Evolutionary conservation across 1,140 invertebrate species (phyloP).

Genomic region (Andricus grossulariae): DNA sequence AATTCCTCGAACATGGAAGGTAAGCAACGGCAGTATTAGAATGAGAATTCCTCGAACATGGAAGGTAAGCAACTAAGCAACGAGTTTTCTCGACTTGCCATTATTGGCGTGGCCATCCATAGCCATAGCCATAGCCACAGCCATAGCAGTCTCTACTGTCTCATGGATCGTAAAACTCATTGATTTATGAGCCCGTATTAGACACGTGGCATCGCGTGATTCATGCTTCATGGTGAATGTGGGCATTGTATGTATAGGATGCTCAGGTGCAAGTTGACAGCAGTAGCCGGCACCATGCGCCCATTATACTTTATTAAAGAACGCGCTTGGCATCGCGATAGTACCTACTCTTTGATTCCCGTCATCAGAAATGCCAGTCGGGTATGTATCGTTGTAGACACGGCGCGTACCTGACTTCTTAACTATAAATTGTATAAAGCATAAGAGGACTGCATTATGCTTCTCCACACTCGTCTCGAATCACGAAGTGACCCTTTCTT

Average conservation of each 20-base stretch:
- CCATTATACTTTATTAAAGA: constrained; percentile 56
- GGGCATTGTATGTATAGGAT: constrained; percentile 44
- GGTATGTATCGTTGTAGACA: constrained; percentile 35
- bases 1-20: constrained; percentile 15
- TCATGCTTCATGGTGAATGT: constrained; percentile 46
- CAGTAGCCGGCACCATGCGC: constrained; percentile 44
- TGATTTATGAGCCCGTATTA: constrained; percentile 51
- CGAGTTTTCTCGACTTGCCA: constrained; percentile 20
- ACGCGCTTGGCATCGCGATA: constrained; percentile 50
- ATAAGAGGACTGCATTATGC: constrained; percentile 40
- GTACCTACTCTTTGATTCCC: constrained; percentile 39
- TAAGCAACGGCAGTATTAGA: constrained; percentile 14
- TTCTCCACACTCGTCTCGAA: constrained; percentile 41
- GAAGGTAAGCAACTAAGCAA: constrained; percentile 2
- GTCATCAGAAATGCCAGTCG: constrained; percentile 44
- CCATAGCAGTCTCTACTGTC: constrained; percentile 6
- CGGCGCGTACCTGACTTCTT: constrained; percentile 35
- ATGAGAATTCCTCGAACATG: constrained; percentile 14
- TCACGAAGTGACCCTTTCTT: constrained; percentile 40
- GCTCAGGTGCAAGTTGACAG: constrained; percentile 56
- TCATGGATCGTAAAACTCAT: constrained; percentile 43
- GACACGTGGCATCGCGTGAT: constrained; percentile 55
- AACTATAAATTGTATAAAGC: not conserved
- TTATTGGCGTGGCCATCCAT: constrained; percentile 3
- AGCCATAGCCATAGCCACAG: no score